Evolutionary conservation across 2,113 vertebrate genomes (phyloP), one percentile per base, ranked within the genome.

Genomic region (Oryzias melastigma): DNA sequence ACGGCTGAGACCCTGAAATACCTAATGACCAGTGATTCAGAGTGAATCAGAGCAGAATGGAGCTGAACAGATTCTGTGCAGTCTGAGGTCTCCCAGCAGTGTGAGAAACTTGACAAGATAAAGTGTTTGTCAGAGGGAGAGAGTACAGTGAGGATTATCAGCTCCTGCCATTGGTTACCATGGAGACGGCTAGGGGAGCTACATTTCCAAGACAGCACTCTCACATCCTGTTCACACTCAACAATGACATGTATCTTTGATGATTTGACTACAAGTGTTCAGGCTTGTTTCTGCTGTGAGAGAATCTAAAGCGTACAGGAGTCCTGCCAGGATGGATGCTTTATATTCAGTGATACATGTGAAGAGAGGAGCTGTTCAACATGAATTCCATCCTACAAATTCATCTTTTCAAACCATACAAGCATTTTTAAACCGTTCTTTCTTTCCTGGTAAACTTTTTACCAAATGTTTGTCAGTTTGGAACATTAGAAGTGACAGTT

Each of bases 71-170:
- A 52, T 61, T 50, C 16, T 19, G 57, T n/a, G 45, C 43, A 44
- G 44, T 35, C 64, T 63, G 69, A 48, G 16, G 43, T 14, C 60
- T 74, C 49, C 54, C 44, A 73, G 47, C 55, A 64, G 77, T 68
- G 80, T 77, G 82, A 74, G 82, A 86, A 82, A 85, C 67, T 83
- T 83, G 80, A 81, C 80, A 54, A 75, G 68, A 77, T 58, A 45
- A 73, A 60, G 65, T 61, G 66, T 56, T 60, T 51, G 69, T 29
- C 27, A 45, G 68, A 61, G 65, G 43, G 58, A 62, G 65, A 35
- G 44, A 80, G 69, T 49, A 73, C 77, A 77, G 59, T 68, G 61
- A 57, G 61, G 59, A 48, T 75, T 65, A 74, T 70, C 71, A 68
- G 66, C 66, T 76, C 77, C 68, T 84, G 65, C 79, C 68, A 78